Evolutionary conservation across 2,888 invertebrate genomes (phyloP), one percentile per base, ranked within the genome.

Genomic region (Eilema caniola): DNA sequence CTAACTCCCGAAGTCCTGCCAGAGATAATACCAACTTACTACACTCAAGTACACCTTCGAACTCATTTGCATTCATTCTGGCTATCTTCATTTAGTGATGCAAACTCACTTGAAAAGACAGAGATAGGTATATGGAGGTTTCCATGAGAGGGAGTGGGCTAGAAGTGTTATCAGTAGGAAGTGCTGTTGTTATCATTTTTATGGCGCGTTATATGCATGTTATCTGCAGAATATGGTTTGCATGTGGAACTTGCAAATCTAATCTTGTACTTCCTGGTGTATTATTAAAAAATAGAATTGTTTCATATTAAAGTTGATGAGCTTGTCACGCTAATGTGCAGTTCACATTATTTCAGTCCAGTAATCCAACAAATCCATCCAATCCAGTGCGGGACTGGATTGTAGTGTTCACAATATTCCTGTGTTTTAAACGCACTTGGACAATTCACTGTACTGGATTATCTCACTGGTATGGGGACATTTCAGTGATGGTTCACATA

Each of bases 1-100:
- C 67, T 53, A 31, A 73, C 76, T 68, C 72, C 80, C 80, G 76
- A 78, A 80, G 73, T 76, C 74, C 66, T 77, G 80, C 84, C 82
- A 81, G 72, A 83, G 85, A 86, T 85, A 84, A 82, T 79, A 67
- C 73, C 72, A 80, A 77, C 77, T 84, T 80, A 81, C 82, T 75
- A 79, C 81, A 76, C 77, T 78, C 74, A 76, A 82, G 77, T 75
- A 80, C 71, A 81, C 81, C 75, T 76, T 78, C 70, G 78, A 79
- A 82, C 76, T 79, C 79, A 84, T 85, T 83, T 80, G 75, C 80
- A 83, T 85, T 86, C 81, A 83, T 86, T 81, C 79, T 76, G 79
- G 69, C 76, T 80, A 83, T 85, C 83, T 75, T 70, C 78, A 74
- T 70, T 75, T 69, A 71, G 73, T 71, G 80, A 81, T 78, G n/a